Evolutionary conservation across 1,140 invertebrate species (phyloP), one percentile per base, ranked within the genome.

Genomic region (Samia ricini): DNA sequence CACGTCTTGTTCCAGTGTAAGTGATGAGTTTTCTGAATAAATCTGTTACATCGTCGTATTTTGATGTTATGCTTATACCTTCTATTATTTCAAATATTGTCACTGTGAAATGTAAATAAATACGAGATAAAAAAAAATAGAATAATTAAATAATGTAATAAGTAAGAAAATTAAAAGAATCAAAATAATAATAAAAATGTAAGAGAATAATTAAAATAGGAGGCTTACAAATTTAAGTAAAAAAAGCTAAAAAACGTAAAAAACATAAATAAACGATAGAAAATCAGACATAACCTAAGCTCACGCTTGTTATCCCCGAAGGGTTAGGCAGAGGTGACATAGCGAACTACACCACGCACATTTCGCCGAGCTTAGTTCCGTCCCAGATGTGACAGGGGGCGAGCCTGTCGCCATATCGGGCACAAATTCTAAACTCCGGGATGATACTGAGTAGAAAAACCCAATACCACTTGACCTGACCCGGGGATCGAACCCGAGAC

Each of bases 1-100:
- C 62, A 83, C 81, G 72, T 68, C 76, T 76, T 2, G 68, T 74
- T 22, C 67, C 69, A 18, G 77, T 81, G 18, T 69, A 70, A 10
- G 52, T 55, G 4, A 75, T 33, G 1, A 81, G 48, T n/a, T 66
- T 71, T 20, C 65, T 71, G 49, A 79, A 71, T 61, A 79, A 76
- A 4, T 79, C 77, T 15, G 81, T 63, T 21, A 77, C 59, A 42
- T 79, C 67, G 1, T 69, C 72, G n/a, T 69, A 67, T 0, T 66
- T 68, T 0, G 74, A 71, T 10, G 73, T 61, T 0, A 66, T 54
- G 3, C 71, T 57, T 12, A 81, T 72, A 12, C 73, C 52, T 6
- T 74, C 66, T 42, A 83, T 49, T 0, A 79, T 61, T 3, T 79
- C 72, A 24, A 81, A 56, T 0, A 72, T 22, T 4, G 69, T 33